These are phyloP conservation scores for Morus bassanus DNA, from an alignment of 2,797 vertebrate genomes.

Conservation along the genomic window DNA sequence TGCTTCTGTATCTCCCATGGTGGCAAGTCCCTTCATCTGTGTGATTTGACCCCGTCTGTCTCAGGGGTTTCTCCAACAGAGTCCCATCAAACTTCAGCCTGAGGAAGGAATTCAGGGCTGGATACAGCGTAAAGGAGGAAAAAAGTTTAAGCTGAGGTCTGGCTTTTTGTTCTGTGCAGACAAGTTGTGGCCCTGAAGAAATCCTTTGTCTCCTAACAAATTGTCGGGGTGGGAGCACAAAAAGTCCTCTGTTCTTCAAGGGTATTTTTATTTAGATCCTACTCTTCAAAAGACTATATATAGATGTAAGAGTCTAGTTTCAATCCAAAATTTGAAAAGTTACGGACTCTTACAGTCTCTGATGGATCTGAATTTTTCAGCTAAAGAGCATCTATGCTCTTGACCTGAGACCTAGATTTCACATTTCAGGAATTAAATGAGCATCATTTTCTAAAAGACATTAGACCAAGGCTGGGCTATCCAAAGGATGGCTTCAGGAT, in stretches of 20 bases:
- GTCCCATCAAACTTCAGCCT: neutral
- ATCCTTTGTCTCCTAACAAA: neutral
- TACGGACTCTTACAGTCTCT: conserved; percentile 6
- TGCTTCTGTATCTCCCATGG: neutral
- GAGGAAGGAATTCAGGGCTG: neutral
- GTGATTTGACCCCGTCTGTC: neutral
- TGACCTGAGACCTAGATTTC: conserved; percentile 61
- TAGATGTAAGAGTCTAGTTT: neutral
- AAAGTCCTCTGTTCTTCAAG: neutral
- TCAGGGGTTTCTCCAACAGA: neutral
- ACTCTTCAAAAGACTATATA: neutral
- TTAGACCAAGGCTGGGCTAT: conserved; percentile 54
- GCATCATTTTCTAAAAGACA: conserved; percentile 57
- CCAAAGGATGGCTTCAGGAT: conserved; percentile 32
- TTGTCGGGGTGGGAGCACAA: neutral
- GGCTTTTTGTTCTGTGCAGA: neutral
- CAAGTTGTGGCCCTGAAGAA: neutral
- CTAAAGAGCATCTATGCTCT: conserved; percentile 38
- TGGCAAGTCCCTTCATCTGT: neutral
- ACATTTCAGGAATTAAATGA: conserved; percentile 63
- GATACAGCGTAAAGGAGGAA: neutral
- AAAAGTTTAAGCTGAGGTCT: neutral
- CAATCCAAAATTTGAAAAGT: conserved; percentile 23
- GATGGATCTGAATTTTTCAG: conserved; percentile 59
- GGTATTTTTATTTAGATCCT: conserved; percentile 44